phyloP scores from a whole-genome alignment of 2,797 vertebrate genomes.

The Clamator glandarius region DNA sequence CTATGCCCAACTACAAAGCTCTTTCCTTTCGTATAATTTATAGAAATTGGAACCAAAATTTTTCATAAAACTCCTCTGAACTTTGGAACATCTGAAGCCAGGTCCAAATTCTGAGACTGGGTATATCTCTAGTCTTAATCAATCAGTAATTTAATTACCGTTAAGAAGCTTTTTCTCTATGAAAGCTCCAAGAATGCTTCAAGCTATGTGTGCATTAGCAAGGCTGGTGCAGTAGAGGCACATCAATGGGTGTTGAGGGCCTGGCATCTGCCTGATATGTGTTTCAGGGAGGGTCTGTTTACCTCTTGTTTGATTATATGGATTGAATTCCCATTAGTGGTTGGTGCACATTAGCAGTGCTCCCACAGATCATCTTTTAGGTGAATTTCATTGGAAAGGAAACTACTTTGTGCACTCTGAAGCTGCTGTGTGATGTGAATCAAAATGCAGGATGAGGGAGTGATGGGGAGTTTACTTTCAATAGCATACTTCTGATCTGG shows the following conservation, averaged over 20 bases:
- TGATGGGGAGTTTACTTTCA: background rate
- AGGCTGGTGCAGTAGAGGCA: fast-evolving
- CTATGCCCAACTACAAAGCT: background rate
- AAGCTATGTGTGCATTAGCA: background rate
- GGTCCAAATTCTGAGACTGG: background rate
- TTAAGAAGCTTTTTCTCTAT: background rate
- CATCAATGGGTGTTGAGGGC: background rate
- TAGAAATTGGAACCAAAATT: background rate
- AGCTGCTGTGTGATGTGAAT: background rate
- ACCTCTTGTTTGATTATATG: background rate
- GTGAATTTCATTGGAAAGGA: background rate
- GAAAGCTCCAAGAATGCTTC: background rate
- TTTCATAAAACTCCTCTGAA: background rate
- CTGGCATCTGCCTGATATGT: background rate
- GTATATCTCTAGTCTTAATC: background rate
- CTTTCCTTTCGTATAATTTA: background rate
- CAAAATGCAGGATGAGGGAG: background rate
- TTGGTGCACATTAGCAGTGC: background rate
- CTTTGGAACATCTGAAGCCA: background rate
- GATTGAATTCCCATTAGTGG: background rate
- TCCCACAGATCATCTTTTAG: background rate
- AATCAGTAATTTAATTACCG: background rate
- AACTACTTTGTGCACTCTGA: background rate
- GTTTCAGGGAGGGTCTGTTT: background rate
- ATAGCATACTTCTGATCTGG: background rate